phyloP scores from a whole-genome alignment of 2,797 vertebrate species.

The Schizopygopsis pylzovi region DNA sequence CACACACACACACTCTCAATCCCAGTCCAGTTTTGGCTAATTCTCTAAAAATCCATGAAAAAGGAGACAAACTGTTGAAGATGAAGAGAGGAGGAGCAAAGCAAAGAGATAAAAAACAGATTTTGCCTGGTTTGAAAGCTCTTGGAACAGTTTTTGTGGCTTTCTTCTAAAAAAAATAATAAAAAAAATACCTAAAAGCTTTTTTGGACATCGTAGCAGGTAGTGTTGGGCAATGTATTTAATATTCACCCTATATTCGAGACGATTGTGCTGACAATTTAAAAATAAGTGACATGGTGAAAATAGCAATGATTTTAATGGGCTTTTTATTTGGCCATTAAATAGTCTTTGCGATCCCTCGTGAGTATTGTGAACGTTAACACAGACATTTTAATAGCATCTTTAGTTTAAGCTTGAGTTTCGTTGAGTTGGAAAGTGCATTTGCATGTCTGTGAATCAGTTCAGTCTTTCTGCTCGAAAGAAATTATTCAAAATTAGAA shows the following conservation, averaged over 20 bases:
- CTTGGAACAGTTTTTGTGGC: not conserved
- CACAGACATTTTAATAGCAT: not conserved
- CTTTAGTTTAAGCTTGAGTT: not conserved
- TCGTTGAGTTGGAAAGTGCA: not conserved
- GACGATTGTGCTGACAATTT: not conserved
- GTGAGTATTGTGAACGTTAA: not conserved
- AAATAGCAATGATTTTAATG: not conserved
- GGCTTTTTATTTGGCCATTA: slow-evolving; percentile 2
- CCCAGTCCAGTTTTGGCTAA: slow-evolving; percentile 25
- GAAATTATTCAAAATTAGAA: not conserved
- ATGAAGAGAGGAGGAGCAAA: not conserved
- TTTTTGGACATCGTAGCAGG: not conserved
- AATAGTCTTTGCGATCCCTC: not conserved
- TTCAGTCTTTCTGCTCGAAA: not conserved
- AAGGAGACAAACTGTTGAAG: not conserved
- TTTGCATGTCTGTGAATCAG: not conserved
- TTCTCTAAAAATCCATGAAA: slow-evolving; percentile 35
- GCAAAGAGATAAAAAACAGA: slow-evolving; percentile 10
- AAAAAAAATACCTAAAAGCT: slow-evolving; percentile 1
- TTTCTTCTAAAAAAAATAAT: not conserved
- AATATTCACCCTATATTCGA: not conserved
- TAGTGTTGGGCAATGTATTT: not conserved
- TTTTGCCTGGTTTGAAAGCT: slow-evolving; percentile 43
- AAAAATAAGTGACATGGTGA: not conserved
- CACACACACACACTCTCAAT: slow-evolving; percentile 10